Conservation (phyloP, 2,113 vertebrate species). For the Hymenochirus boettgeri region DNA sequence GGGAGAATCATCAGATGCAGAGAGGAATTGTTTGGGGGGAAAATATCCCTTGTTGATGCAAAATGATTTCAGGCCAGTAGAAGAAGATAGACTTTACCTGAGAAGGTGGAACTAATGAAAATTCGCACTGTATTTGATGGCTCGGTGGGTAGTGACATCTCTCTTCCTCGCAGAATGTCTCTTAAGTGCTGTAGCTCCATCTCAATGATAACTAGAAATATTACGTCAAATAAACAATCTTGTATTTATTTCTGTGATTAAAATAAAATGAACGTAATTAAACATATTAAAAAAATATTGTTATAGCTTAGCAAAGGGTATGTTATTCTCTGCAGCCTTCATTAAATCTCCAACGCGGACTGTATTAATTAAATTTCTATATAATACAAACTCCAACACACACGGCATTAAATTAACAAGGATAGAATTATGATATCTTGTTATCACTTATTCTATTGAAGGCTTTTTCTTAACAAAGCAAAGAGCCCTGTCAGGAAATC, state of each 20-base stretch:
- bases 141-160: constrained; percentile 34
- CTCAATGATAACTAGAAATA: not conserved
- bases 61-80: not conserved
- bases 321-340: too few relatives aligned
- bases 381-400: too few relatives aligned
- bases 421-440: too few relatives aligned
- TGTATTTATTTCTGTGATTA: not conserved
- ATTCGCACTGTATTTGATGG: constrained; percentile 57
- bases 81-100: constrained; percentile 59
- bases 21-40: too few relatives aligned
- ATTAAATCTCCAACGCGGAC: too few relatives aligned
- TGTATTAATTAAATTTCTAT: too few relatives aligned
- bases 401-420: too few relatives aligned
- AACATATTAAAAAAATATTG: not conserved
- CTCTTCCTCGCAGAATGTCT: constrained; percentile 47
- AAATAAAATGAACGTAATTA: not conserved
- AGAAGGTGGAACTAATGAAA: constrained; percentile 68
- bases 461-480: too few relatives aligned
- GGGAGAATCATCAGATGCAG: too few relatives aligned
- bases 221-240: not conserved
- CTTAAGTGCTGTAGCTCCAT: constrained; percentile 17
- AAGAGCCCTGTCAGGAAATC: too few relatives aligned
- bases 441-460: too few relatives aligned
- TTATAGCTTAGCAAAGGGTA: not conserved
- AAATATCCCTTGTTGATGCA: too few relatives aligned